A percentile compares a stretch with the other conserved stretches of the same genome.
Conservation (phyloP, 2,888 invertebrate species). For the Andrena hattorfiana region DNA sequence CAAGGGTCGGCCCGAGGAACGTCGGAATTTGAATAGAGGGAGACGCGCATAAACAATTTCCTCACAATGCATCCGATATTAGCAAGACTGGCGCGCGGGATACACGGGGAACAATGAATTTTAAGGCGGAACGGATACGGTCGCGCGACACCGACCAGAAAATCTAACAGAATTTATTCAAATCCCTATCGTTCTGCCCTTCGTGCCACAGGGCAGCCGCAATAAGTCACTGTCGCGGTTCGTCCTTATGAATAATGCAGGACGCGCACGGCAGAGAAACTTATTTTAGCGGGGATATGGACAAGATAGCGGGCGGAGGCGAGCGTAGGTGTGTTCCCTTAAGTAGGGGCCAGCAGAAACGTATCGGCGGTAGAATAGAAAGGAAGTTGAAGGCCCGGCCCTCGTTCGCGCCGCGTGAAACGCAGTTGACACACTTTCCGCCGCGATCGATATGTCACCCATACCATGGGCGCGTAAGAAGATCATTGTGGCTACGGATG, state of each 20-base stretch:
- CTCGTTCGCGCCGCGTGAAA: slow-evolving; percentile 32
- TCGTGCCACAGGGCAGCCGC: slow-evolving; percentile 59
- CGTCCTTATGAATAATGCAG: slow-evolving; percentile 76
- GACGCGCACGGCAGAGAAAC: slow-evolving; percentile 34
- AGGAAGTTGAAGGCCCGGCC: slow-evolving; percentile 56
- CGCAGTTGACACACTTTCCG: slow-evolving; percentile 69
- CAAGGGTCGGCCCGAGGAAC: slow-evolving; percentile 1
- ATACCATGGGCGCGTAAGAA: slow-evolving; percentile 58
- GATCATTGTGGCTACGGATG: slow-evolving; percentile 52
- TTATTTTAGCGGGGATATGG: slow-evolving; percentile 46
- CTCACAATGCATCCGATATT: slow-evolving; percentile 47
- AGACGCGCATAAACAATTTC: slow-evolving; percentile 34
- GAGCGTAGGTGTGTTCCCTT: slow-evolving; percentile 42
- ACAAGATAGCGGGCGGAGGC: slow-evolving; percentile 41
- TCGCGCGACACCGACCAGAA: slow-evolving; percentile 30
- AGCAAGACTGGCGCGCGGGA: slow-evolving; percentile 9
- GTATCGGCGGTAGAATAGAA: slow-evolving; percentile 42
- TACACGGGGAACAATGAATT: slow-evolving; percentile 59
- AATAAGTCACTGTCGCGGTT: slow-evolving; percentile 75
- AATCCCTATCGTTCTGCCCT: slow-evolving; percentile 74
- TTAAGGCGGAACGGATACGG: slow-evolving; percentile 52
- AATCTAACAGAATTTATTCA: slow-evolving; percentile 76
- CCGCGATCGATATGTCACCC: slow-evolving; percentile 62
- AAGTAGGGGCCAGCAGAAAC: slow-evolving; percentile 15
- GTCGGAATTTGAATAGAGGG: slow-evolving; percentile 13